Conservation (phyloP, 2,113 vertebrate genomes). For the Elephantulus edwardii region DNA sequence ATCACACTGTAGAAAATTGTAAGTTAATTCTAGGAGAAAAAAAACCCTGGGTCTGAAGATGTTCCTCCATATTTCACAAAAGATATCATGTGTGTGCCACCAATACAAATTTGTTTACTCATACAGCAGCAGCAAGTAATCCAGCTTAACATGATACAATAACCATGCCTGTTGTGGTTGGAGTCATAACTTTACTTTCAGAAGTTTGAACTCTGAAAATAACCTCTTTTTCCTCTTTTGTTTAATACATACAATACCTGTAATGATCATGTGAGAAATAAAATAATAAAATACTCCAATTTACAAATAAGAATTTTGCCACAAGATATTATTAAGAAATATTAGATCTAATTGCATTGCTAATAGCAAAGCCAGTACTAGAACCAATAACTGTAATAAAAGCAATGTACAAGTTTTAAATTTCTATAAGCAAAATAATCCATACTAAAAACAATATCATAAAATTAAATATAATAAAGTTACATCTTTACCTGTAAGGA, state of each 20-base stretch:
- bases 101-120: neutral
- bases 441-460: neutral
- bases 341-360: neutral
- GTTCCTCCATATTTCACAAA: neutral
- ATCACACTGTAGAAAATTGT: neutral
- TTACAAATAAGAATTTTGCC: neutral
- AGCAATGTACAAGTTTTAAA: neutral
- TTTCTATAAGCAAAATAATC: neutral
- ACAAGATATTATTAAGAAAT: neutral
- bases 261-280: neutral
- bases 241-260: neutral
- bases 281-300: neutral
- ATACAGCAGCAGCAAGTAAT: neutral
- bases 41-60: neutral
- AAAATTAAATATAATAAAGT: neutral
- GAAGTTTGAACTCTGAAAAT: neutral
- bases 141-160: neutral
- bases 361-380: neutral
- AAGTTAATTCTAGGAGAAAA: neutral
- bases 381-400: neutral
- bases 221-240: neutral
- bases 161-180: neutral
- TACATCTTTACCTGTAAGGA: neutral
- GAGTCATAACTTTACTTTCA: too few relatives aligned
- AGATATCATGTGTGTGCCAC: neutral